Evolutionary conservation across 1,140 invertebrate genomes (phyloP), one percentile per base, ranked within the genome.

Genomic region (Lordiphosa stackelbergi): DNA sequence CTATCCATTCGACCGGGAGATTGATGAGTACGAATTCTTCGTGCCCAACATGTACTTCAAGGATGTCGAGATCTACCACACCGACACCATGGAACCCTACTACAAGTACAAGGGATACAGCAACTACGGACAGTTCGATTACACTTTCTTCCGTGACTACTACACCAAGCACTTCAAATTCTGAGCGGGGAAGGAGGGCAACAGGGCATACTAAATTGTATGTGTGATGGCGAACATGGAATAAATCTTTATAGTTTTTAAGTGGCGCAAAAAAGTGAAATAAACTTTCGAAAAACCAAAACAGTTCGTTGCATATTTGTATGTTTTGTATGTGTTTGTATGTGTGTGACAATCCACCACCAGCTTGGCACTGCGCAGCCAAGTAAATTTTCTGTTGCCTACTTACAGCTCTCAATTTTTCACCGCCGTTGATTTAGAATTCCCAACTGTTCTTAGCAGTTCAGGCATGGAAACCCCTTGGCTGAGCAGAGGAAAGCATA

Each of bases 1-100:
- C 16, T 89, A 88, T 84, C 89, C 89, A 51, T 88, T 89, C 64
- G 88, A 89, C 48, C 85, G 88, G 19, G 72, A 69, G 8, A 87
- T 89, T 47, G 78, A 88, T 51, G 78, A 88, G 56, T 88, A 77
- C 51, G 79, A 85, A 38, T 87, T 88, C 85, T 87, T 74, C 42
- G 85, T 73, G 53, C 69, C 77, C 46, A 89, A 89, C 66, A 81
- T 85, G 66, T 86, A 86, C 69, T 87, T 89, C 77, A 75, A 87
- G 62, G 88, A 88, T 42, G 66, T 87, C 9, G 42, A 45, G 5
- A 86, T 88, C 68, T 75, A 68, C 36, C 84, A 86, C 19, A 12
- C 49, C 10, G 68, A 86, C 49, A 71, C 73, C 31, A 61, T 84
- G 64, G 73, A 84, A 24, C 66, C 66, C 6, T 84, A 84, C 66